Evolutionary conservation across 2,113 vertebrate species (phyloP), one percentile per base, ranked within the genome.

Genomic region (Syngnathoides biaculeatus): DNA sequence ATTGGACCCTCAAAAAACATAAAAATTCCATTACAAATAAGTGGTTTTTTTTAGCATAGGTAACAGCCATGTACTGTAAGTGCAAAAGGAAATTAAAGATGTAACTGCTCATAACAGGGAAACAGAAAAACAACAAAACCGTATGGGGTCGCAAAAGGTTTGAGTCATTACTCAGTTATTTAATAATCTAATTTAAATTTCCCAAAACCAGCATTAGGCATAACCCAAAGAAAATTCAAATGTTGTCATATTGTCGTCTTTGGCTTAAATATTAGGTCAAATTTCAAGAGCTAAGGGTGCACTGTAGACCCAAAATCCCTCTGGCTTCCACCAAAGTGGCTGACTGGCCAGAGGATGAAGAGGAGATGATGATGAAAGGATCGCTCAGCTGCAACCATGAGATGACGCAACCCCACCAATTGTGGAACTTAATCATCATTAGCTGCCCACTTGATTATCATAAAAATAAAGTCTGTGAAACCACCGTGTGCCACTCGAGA

Each of bases 401-500:
- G 22, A 7, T 56, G 67, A 80, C 47, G 60, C 68, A 79, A 71
- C 56, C 24, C 64, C 35, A 43, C 12, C 65, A 38, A 67, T 56
- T 67, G 79, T 56, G 22, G 9, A 43, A 78, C 61, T 66, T 77
- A 56, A 87, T 85, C 82, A 79, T 60, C 77, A 84, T 85, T 80
- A 64, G 78, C 72, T 81, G 77, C 84, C 84, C 82, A 72, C 82
- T 73, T 79, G 64, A 85, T 88, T 87, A 88, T 80, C 87, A 84
- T 75, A 79, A 85, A 78, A 87, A 89, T 82, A 78, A 75, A 62
- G 79, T 65, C 72, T 75, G 71, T 72, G 78, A 80, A 82, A 65
- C 20, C 61, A 55, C 55, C 4, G 15, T 42, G 74, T 15, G 78
- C 59, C 40, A 42, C 64, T 73, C 70, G 45, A 57, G 64, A 30